Conservation (phyloP, 1,140 invertebrate species). For the Eubasilissa regina region DNA sequence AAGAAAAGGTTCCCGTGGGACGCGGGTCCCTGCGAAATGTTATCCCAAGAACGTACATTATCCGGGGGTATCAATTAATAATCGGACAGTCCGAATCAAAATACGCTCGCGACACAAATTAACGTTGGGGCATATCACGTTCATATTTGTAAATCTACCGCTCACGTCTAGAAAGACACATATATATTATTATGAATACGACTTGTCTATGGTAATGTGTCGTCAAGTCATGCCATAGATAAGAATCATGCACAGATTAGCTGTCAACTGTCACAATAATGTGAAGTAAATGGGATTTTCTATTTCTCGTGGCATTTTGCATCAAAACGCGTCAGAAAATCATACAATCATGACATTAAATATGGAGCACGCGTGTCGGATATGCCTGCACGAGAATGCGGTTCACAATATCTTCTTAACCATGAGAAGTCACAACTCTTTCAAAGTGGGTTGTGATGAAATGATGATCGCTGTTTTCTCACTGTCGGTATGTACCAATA, state of each 20-base stretch:
- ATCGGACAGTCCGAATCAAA: too few relatives aligned
- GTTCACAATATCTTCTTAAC: slow-evolving; percentile 17
- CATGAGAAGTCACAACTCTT: slow-evolving; percentile 23
- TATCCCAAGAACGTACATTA: too few relatives aligned
- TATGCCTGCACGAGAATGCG: slow-evolving; percentile 16
- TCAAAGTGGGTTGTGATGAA: slow-evolving; percentile 16
- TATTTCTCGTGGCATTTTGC: background rate
- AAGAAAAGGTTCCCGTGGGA: too few relatives aligned
- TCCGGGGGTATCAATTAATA: too few relatives aligned
- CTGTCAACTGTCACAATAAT: slow-evolving; percentile 27
- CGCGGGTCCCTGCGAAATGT: too few relatives aligned
- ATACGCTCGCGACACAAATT: too few relatives aligned
- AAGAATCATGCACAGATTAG: background rate
- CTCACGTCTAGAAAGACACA: too few relatives aligned
- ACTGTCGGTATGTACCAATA: background rate
- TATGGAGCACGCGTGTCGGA: slow-evolving; percentile 21
- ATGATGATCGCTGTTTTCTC: slow-evolving; percentile 21
- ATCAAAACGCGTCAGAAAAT: background rate
- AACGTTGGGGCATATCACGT: too few relatives aligned
- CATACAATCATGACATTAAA: background rate
- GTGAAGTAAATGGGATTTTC: background rate
- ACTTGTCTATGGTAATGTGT: too few relatives aligned
- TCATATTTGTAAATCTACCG: too few relatives aligned
- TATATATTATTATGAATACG: too few relatives aligned
- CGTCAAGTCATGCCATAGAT: too few relatives aligned